A percentile compares a stretch with the other conserved stretches of the same genome.
Evolutionary conservation across 2,797 vertebrate species (phyloP).

Genomic region (Silurus lanzhouensis): DNA sequence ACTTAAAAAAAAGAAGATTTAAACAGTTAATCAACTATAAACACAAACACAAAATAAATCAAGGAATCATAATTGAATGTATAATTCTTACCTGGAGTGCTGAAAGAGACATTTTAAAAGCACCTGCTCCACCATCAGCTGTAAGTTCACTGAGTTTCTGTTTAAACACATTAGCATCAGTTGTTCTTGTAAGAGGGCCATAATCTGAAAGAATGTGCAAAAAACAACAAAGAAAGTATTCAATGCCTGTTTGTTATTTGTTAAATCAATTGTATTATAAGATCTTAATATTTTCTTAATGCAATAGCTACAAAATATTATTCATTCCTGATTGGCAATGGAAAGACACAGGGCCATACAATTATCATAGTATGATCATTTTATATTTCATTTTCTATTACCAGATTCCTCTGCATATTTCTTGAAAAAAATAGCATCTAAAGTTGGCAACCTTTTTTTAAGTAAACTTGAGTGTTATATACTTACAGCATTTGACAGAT

Average conservation of each 20-base stretch:
- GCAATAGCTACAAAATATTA: neutral
- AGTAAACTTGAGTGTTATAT: neutral
- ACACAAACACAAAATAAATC: too few species aligned
- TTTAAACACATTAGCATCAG: slow-evolving; percentile 34
- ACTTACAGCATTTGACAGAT: too few species aligned
- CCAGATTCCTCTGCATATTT: neutral
- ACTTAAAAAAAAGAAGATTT: too few species aligned
- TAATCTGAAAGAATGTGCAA: slow-evolving; percentile 11
- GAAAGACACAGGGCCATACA: neutral
- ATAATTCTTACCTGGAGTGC: slow-evolving; percentile 29
- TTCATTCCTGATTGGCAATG: neutral
- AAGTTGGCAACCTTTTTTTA: neutral
- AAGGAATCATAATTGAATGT: neutral
- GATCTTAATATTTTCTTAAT: neutral
- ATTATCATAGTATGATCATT: neutral
- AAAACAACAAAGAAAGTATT: slow-evolving; percentile 1
- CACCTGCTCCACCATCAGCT: slow-evolving; percentile 20
- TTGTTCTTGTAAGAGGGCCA: slow-evolving; percentile 45
- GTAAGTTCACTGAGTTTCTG: slow-evolving; percentile 5
- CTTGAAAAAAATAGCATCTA: neutral
- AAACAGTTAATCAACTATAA: neutral
- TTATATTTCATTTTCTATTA: neutral
- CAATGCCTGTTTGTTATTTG: too few species aligned
- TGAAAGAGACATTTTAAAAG: slow-evolving; percentile 31
- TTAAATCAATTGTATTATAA: too few species aligned